A percentile compares a stretch with the other conserved stretches of the same genome.
phyloP scores from a whole-genome alignment of 2,888 invertebrate genomes.

The Morinoia aosen region DNA sequence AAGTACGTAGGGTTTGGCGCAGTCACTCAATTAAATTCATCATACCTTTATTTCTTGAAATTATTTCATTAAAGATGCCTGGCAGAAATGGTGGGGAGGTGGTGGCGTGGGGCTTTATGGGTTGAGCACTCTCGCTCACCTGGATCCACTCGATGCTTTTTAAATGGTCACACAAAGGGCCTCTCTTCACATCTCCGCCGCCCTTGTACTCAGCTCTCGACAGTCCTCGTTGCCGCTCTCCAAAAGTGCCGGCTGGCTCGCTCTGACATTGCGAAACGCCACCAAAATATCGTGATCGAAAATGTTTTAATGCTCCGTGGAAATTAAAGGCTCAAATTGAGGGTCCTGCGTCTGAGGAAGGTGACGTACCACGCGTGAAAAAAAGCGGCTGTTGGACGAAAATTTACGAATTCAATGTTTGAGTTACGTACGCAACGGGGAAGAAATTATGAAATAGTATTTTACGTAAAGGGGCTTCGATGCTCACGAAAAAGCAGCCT shows the following conservation, averaged over 20 bases:
- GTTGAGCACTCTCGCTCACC: constrained; percentile 3
- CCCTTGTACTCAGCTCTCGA: background rate
- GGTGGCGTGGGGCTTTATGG: background rate
- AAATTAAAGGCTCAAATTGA: background rate
- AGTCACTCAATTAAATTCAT: background rate
- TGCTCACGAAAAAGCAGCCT: background rate
- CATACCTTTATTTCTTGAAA: background rate
- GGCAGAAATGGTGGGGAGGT: background rate
- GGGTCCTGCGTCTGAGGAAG: background rate
- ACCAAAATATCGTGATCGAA: background rate
- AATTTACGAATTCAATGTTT: background rate
- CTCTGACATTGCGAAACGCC: background rate
- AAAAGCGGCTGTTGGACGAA: background rate
- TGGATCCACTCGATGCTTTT: constrained; percentile 17
- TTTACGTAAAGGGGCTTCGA: background rate
- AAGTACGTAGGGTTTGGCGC: background rate
- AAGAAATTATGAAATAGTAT: too few species aligned
- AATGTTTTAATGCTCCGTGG: background rate
- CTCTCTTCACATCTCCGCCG: constrained; percentile 4
- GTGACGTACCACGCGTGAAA: too few species aligned
- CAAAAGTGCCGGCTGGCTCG: constrained; percentile 12
- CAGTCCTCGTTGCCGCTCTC: constrained; percentile 9
- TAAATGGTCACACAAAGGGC: constrained; percentile 17
- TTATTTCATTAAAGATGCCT: background rate
- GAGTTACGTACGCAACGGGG: background rate